A percentile compares a stretch with the other conserved stretches of the same genome.
Evolutionary conservation across 1,140 invertebrate genomes (phyloP).

Genomic region (Littorina saxatilis): DNA sequence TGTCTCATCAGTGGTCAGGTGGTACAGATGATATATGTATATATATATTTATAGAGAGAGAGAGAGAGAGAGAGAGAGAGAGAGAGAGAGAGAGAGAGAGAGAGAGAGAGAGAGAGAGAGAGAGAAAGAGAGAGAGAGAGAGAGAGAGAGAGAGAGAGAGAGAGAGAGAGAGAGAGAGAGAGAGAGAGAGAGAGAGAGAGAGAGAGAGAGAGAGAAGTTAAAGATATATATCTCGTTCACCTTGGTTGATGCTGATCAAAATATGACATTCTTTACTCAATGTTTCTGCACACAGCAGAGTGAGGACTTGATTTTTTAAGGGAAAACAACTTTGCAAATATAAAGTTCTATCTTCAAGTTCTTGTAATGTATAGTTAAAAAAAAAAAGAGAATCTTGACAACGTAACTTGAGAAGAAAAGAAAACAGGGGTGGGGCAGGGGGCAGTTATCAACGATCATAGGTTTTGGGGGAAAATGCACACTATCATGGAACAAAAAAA

Average conservation of each 20-base stretch:
- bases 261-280: neutral
- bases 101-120: neutral
- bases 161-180: too few species aligned
- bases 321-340: neutral
- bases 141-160: neutral
- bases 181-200: too few species aligned
- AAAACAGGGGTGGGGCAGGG: too few species aligned
- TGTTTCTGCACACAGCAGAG: neutral
- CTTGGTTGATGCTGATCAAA: neutral
- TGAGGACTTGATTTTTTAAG: neutral
- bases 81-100: neutral
- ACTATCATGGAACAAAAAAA: too few species aligned
- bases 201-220: too few species aligned
- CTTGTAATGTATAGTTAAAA: neutral
- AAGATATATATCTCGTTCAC: neutral
- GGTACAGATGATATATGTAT: too few species aligned
- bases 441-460: too few species aligned
- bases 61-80: neutral
- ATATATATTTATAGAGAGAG: too few species aligned
- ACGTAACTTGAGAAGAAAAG: too few species aligned
- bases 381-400: constrained; percentile 15
- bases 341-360: neutral
- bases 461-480: too few species aligned
- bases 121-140: neutral
- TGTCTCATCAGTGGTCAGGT: too few species aligned